These are phyloP conservation scores for Perca schrenkii DNA, from an alignment of 2,113 vertebrate genomes.

Conservation along the genomic window DNA sequence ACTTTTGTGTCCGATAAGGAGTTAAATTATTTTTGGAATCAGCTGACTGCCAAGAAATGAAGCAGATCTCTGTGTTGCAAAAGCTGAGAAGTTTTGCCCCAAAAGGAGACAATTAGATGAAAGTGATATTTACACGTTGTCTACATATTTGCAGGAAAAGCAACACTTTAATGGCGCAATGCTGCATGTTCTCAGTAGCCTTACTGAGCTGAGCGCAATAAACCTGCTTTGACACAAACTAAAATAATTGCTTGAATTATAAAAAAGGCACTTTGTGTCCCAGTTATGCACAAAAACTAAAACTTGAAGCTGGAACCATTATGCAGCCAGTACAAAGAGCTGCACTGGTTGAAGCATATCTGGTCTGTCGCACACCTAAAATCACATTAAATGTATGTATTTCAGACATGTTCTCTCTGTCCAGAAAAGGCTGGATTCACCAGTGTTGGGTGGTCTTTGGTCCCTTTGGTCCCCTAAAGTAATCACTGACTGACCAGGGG, in stretches of 20 bases:
- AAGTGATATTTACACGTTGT: conserved; percentile 14
- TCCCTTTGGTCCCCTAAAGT: conserved; percentile 3
- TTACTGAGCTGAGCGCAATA: neutral
- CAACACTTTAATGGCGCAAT: neutral
- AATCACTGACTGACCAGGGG: conserved; percentile 5
- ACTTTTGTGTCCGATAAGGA: neutral
- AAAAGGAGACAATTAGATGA: neutral
- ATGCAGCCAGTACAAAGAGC: neutral
- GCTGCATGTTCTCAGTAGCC: neutral
- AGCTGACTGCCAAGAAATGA: neutral
- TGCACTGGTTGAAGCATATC: neutral
- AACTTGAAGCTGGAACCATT: neutral
- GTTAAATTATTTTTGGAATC: conserved; percentile 8
- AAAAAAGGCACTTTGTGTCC: neutral
- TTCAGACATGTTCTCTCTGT: neutral
- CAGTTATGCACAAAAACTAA: neutral
- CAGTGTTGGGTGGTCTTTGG: neutral
- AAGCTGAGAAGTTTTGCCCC: neutral
- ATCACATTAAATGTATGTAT: neutral
- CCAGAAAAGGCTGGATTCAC: neutral
- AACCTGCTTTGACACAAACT: neutral
- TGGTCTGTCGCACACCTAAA: too few species aligned
- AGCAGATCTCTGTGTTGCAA: neutral
- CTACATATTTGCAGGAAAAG: conserved; percentile 4
- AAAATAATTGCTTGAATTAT: conserved; percentile 10